Conservation (phyloP, 2,888 invertebrate species). For the Rhyacophila evoluta region DNA sequence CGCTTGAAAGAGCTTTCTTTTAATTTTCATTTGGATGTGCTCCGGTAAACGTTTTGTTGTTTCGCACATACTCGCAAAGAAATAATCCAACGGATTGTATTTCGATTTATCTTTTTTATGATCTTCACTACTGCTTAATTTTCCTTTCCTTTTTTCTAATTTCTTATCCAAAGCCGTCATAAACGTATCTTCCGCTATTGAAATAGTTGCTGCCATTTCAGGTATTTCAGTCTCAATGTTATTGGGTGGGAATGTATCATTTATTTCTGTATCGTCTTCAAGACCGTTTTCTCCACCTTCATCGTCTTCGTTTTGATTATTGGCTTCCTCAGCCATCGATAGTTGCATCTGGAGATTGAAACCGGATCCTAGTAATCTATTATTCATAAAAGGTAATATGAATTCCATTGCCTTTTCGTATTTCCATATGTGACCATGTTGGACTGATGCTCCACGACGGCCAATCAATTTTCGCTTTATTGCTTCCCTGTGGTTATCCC, state of each 20-base stretch:
- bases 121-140: background rate
- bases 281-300: background rate
- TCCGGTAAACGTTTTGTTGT: background rate
- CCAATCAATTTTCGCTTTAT: background rate
- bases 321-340: background rate
- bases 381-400: conserved; percentile 6
- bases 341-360: background rate
- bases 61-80: background rate
- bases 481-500: conserved; percentile 1
- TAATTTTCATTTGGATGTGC: conserved; percentile 1
- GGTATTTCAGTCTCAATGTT: background rate
- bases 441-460: background rate
- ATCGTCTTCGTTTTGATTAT: background rate
- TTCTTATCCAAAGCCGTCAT: background rate
- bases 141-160: background rate
- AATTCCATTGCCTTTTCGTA: background rate
- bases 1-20: conserved; percentile 4
- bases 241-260: background rate
- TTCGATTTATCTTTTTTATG: background rate
- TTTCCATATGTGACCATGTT: background rate
- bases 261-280: background rate
- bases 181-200: background rate
- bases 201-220: background rate
- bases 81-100: background rate
- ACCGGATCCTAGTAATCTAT: background rate